Conservation (phyloP, 2,888 invertebrate genomes). For the Heliothis peltigera region DNA sequence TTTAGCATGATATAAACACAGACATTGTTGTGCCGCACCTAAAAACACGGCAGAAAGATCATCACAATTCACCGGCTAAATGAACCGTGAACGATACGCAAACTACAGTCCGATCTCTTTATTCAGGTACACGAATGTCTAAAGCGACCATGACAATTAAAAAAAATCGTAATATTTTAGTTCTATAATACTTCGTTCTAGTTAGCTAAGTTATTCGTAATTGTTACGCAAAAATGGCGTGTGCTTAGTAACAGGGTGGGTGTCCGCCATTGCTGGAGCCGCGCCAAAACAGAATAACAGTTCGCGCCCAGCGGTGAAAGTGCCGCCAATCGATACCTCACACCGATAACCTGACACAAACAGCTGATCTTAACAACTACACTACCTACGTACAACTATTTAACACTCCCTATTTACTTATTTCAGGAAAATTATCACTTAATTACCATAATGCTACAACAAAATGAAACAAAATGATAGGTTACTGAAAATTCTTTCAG, state of each 20-base stretch:
- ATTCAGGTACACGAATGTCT: constrained; percentile 6
- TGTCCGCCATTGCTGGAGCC: constrained; percentile 75
- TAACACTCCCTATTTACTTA: constrained; percentile 20
- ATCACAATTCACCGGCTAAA: constrained; percentile 32
- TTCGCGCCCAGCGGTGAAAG: constrained; percentile 77
- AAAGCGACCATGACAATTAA: not conserved
- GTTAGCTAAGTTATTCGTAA: constrained; percentile 24
- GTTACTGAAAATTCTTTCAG: constrained; percentile 20
- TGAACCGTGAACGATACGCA: constrained; percentile 42
- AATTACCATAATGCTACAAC: not conserved
- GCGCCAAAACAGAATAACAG: constrained; percentile 79
- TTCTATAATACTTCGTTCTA: constrained; percentile 6
- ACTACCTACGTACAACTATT: constrained; percentile 30
- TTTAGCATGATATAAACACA: constrained; percentile 29
- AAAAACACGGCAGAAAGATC: constrained; percentile 32
- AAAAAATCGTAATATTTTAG: constrained; percentile 1
- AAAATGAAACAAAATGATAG: constrained; percentile 12
- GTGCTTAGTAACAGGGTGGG: constrained; percentile 72
- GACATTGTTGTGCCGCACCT: constrained; percentile 39
- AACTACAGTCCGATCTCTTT: constrained; percentile 33
- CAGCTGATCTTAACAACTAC: constrained; percentile 75
- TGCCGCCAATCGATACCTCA: constrained; percentile 80
- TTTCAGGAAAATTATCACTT: constrained; percentile 9
- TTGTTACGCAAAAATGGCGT: constrained; percentile 54
- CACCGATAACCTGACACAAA: constrained; percentile 71